A percentile compares a stretch with the other conserved stretches of the same genome.
These are phyloP conservation scores for Psittacula derbiana DNA, from an alignment of 2,797 vertebrate species.

Conservation along the genomic window DNA sequence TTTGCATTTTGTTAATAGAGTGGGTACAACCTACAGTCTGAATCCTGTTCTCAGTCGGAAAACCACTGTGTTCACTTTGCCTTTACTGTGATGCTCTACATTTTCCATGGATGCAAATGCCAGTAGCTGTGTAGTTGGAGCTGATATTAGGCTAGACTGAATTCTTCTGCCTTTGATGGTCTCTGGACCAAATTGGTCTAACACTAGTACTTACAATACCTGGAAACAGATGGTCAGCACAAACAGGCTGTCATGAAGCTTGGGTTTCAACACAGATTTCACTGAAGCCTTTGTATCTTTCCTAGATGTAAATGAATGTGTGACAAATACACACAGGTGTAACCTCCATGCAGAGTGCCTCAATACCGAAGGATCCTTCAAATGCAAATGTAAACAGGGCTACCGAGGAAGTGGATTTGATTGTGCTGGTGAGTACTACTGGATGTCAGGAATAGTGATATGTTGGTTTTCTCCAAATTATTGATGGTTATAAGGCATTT, in stretches of 20 bases:
- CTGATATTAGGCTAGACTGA: neutral
- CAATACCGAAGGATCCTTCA: slow-evolving; percentile 91
- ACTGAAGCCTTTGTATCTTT: neutral
- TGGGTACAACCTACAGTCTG: neutral
- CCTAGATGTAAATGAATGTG: slow-evolving; percentile 92
- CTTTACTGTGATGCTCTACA: neutral
- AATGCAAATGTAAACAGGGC: slow-evolving; percentile 91
- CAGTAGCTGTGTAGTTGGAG: neutral
- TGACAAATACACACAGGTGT: slow-evolving; percentile 80
- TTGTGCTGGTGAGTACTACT: slow-evolving; percentile 86
- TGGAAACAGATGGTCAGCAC: neutral
- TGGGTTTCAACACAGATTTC: neutral
- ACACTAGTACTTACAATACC: neutral
- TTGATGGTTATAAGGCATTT: neutral
- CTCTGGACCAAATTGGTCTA: neutral
- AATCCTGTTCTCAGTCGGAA: neutral
- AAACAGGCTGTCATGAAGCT: neutral
- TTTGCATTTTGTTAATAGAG: neutral
- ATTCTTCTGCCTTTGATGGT: neutral
- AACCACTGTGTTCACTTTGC: neutral
- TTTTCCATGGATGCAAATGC: neutral
- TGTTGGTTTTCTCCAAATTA: neutral
- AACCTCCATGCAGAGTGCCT: slow-evolving; percentile 87
- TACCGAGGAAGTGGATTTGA: slow-evolving; percentile 89
- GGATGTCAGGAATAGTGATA: neutral